A percentile compares a stretch with the other conserved stretches of the same genome.
Evolutionary conservation across 2,888 invertebrate genomes (phyloP).

Genomic region (Scelioninae gen. 1): DNA sequence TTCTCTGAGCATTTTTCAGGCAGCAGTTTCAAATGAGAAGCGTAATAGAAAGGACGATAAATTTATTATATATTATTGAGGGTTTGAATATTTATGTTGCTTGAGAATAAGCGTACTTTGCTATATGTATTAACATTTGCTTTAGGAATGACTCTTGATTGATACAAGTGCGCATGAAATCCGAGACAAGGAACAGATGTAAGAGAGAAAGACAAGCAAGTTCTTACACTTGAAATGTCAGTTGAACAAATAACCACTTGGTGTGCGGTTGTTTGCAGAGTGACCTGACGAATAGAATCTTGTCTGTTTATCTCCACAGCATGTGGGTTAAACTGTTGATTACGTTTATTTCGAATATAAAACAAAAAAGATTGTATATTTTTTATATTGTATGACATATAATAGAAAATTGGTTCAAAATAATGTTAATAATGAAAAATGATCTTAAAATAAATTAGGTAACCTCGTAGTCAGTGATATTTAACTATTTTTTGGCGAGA

Average conservation of each 20-base stretch:
- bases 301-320: slow-evolving; percentile 13
- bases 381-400: too few relatives aligned
- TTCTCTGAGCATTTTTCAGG: not conserved
- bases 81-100: slow-evolving; percentile 43
- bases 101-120: slow-evolving; percentile 30
- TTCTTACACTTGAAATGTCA: slow-evolving; percentile 44
- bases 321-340: slow-evolving; percentile 25
- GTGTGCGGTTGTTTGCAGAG: slow-evolving; percentile 38
- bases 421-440: too few relatives aligned
- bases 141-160: slow-evolving; percentile 23
- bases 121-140: too few relatives aligned
- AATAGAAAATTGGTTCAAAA: too few relatives aligned
- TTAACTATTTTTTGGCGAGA: too few relatives aligned
- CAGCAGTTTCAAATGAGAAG: slow-evolving; percentile 13
- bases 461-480: too few relatives aligned
- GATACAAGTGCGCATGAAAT: slow-evolving; percentile 43
- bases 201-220: slow-evolving; percentile 55
- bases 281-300: slow-evolving; percentile 42
- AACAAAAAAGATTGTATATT: not conserved
- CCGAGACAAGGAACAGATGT: slow-evolving; percentile 45
- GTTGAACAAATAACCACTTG: slow-evolving; percentile 57
- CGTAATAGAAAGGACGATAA: slow-evolving; percentile 22
- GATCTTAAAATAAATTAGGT: too few relatives aligned
- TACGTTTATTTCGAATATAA: slow-evolving; percentile 8
- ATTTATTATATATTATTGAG: slow-evolving; percentile 41